Evolutionary conservation across 2,113 vertebrate genomes (phyloP).

Genomic region (Pluvialis apricaria): DNA sequence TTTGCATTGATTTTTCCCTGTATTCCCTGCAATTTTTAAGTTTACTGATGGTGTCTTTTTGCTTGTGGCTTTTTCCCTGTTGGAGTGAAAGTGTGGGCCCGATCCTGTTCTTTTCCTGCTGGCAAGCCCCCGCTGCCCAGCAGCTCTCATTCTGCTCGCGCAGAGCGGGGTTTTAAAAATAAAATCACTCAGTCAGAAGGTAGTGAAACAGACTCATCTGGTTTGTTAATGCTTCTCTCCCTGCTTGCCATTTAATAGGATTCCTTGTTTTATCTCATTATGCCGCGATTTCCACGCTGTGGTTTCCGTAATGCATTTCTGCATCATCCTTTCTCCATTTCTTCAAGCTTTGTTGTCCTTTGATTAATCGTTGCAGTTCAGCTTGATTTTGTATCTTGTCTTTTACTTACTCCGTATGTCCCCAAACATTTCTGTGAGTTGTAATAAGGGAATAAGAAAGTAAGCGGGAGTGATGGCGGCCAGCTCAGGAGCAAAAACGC

Average conservation of each 20-base stretch:
- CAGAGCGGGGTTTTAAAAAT: not conserved
- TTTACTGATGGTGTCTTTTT: not conserved
- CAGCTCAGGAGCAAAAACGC: not conserved
- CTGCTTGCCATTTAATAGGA: not conserved
- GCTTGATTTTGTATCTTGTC: not conserved
- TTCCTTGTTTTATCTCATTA: conserved; percentile 14
- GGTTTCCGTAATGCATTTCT: not conserved
- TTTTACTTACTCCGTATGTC: not conserved
- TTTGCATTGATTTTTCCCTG: not conserved
- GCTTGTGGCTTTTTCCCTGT: not conserved
- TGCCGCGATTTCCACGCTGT: not conserved
- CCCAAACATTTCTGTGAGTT: not conserved
- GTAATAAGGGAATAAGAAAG: not conserved
- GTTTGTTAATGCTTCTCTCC: not conserved
- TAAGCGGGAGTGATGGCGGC: not conserved
- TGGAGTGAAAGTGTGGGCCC: not conserved
- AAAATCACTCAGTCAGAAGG: not conserved
- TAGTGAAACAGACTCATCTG: not conserved
- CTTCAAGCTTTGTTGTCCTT: not conserved
- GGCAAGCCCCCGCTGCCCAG: not conserved
- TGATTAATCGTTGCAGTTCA: not conserved
- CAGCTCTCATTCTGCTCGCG: not conserved
- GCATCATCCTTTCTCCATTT: not conserved
- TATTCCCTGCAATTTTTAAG: not conserved
- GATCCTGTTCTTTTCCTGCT: not conserved